phyloP scores from a whole-genome alignment of 2,797 vertebrate genomes.

The Tapirus indicus region DNA sequence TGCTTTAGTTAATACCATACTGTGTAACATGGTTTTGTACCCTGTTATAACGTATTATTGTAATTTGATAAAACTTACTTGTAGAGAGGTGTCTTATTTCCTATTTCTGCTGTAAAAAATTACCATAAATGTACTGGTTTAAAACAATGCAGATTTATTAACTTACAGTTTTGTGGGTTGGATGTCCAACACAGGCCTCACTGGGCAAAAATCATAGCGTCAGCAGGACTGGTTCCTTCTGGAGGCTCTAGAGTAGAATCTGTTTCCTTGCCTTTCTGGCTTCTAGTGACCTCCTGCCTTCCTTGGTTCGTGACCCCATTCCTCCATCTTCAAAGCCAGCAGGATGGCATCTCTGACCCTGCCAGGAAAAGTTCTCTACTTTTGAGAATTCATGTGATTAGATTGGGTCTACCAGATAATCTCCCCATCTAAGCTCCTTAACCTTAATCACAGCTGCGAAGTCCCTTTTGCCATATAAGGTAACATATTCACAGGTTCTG shows the following conservation, averaged over 20 bases:
- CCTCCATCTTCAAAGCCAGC: not conserved
- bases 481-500: not conserved
- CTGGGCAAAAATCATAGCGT: not conserved
- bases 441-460: not conserved
- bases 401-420: not conserved
- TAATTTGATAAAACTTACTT: conserved; percentile 36
- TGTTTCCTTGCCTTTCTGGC: not conserved
- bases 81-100: not conserved
- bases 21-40: not conserved
- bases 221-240: not conserved
- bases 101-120: not conserved
- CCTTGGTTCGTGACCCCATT: not conserved
- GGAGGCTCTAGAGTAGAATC: not conserved
- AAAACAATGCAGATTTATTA: not conserved
- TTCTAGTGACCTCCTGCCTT: not conserved
- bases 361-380: not conserved
- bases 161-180: not conserved
- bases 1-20: not conserved
- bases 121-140: not conserved
- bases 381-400: not conserved
- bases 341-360: not conserved
- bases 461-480: not conserved
- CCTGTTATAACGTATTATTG: not conserved
- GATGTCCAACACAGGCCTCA: not conserved
- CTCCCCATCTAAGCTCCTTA: not conserved